Percentiles rank a stretch among this genome's conserved stretches.
These are phyloP conservation scores for Oceanites oceanicus DNA, from an alignment of 2,113 vertebrate species.

Conservation along the genomic window DNA sequence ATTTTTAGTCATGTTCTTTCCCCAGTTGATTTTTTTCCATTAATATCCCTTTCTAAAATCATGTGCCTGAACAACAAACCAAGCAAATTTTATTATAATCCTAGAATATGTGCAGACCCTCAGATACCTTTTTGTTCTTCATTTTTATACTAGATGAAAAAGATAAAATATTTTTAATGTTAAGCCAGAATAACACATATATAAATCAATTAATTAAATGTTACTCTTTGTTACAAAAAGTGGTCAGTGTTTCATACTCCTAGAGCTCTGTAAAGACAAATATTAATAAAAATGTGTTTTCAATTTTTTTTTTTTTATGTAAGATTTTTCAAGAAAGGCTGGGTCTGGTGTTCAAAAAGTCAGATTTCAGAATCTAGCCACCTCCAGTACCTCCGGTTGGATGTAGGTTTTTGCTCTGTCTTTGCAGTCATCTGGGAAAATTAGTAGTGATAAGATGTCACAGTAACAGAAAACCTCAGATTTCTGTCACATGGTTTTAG, in stretches of 20 bases:
- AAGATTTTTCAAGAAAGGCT: background rate
- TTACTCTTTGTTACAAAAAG: background rate
- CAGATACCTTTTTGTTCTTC: background rate
- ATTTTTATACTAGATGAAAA: background rate
- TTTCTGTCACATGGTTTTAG: background rate
- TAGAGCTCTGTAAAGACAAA: background rate
- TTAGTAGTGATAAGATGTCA: background rate
- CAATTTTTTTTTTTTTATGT: background rate
- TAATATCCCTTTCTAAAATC: background rate
- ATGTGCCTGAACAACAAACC: background rate
- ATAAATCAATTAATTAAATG: background rate
- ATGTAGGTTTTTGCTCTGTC: background rate
- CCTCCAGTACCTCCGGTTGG: background rate
- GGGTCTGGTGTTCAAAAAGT: background rate
- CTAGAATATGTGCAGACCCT: background rate
- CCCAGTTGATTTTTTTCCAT: background rate
- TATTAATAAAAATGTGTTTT: background rate
- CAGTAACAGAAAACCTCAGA: background rate
- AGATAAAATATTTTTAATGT: background rate
- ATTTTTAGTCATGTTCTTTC: background rate
- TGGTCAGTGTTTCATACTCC: background rate
- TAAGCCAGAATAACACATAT: background rate
- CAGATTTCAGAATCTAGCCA: background rate
- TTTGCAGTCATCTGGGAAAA: background rate
- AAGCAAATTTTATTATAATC: background rate